Evolutionary conservation across 1,140 invertebrate species (phyloP).

Genomic region (Drosophila ambigua): DNA sequence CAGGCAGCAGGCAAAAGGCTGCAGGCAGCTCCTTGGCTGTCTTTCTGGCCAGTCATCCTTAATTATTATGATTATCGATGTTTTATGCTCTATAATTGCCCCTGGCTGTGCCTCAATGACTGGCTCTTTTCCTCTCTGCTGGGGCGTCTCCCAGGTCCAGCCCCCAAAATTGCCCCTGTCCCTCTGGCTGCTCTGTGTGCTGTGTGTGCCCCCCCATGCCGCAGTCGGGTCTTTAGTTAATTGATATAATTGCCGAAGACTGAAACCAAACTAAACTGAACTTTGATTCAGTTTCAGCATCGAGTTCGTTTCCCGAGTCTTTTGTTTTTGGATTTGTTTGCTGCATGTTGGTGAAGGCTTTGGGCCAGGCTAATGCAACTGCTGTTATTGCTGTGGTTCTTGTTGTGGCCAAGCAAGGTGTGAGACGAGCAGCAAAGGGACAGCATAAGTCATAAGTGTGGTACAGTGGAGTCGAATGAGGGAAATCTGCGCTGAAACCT

Average conservation of each 20-base stretch:
- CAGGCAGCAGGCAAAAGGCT: conserved; percentile 28
- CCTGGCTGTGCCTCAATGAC: conserved; percentile 57
- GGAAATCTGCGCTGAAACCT: background rate
- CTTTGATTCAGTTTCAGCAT: conserved; percentile 33
- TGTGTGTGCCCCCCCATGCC: background rate
- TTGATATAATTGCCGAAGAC: conserved; percentile 66
- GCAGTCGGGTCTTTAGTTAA: conserved; percentile 38
- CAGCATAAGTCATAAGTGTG: conserved; percentile 1
- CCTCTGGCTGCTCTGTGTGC: conserved; percentile 1
- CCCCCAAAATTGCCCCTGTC: conserved; percentile 36
- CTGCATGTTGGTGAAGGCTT: conserved; percentile 47
- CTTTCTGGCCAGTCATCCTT: conserved; percentile 72
- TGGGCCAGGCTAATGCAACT: conserved; percentile 54
- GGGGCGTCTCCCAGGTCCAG: conserved; percentile 52
- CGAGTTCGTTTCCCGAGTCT: conserved; percentile 48
- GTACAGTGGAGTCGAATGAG: background rate
- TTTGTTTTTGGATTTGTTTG: conserved; percentile 40
- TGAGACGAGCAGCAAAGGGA: conserved; percentile 48
- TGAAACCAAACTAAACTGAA: conserved; percentile 25
- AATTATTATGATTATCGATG: conserved; percentile 83
- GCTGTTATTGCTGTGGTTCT: too few relatives aligned
- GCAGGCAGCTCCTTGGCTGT: conserved; percentile 13
- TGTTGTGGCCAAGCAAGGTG: conserved; percentile 60
- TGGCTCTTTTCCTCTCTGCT: conserved; percentile 29
- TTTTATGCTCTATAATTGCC: conserved; percentile 81